These are phyloP conservation scores for Ormyrus pomaceus DNA, from an alignment of 2,888 invertebrate genomes.

Conservation along the genomic window DNA sequence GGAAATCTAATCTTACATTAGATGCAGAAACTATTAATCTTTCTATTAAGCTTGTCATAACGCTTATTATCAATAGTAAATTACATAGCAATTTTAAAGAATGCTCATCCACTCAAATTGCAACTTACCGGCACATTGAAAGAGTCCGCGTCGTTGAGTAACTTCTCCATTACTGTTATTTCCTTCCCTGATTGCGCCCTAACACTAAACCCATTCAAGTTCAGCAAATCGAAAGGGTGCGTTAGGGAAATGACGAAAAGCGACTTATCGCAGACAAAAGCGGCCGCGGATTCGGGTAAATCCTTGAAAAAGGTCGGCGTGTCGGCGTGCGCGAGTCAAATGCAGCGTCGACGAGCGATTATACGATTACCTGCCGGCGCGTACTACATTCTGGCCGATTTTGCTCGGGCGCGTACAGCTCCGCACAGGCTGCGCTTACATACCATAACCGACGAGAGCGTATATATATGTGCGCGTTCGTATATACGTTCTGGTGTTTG, in stretches of 20 bases:
- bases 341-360: slow-evolving; percentile 21
- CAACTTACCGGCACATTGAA: no score
- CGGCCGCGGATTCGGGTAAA: neutral
- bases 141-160: no score
- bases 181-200: no score
- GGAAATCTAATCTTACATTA: no score
- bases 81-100: no score
- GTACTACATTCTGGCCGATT: slow-evolving; percentile 8
- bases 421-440: slow-evolving; percentile 1
- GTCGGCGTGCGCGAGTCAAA: neutral
- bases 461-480: neutral
- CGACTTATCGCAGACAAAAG: neutral
- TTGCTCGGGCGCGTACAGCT: neutral
- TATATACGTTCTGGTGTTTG: slow-evolving; percentile 25
- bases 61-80: no score
- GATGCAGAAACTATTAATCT: no score
- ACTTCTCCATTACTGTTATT: no score
- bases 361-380: neutral
- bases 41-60: no score
- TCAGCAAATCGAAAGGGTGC: neutral
- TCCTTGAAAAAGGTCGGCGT: neutral
- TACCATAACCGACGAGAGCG: neutral
- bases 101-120: no score
- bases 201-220: no score
- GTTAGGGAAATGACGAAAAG: neutral